phyloP scores from a whole-genome alignment of 2,797 vertebrate genomes.

The Sebastes baramenuke region DNA sequence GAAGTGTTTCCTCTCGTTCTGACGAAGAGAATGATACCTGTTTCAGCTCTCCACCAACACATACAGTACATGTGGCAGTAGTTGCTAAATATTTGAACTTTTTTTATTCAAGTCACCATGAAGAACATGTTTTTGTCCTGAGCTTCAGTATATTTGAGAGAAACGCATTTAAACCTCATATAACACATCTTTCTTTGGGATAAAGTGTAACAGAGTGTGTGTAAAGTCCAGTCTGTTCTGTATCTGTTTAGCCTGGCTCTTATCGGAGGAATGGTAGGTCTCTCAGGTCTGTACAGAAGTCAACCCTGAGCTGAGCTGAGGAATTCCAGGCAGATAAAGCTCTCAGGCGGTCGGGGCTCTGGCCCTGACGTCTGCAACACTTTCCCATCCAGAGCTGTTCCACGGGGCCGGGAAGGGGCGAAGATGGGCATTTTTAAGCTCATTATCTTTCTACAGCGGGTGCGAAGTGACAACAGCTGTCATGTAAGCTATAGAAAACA shows the following conservation, averaged over 20 bases:
- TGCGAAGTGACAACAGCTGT: slow-evolving; percentile 36
- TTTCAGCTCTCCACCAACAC: background rate
- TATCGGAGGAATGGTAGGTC: slow-evolving; percentile 60
- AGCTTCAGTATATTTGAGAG: background rate
- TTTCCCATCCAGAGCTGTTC: slow-evolving; percentile 29
- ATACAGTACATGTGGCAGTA: background rate
- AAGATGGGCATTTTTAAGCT: slow-evolving; percentile 34
- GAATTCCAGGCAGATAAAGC: slow-evolving; percentile 73
- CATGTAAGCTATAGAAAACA: slow-evolving; percentile 18
- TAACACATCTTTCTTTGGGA: background rate
- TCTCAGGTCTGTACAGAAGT: slow-evolving; percentile 52
- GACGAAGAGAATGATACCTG: no score
- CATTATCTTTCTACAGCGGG: slow-evolving; percentile 23
- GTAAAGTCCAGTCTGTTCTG: slow-evolving; percentile 28
- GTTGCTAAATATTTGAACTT: background rate
- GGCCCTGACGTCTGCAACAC: slow-evolving; percentile 20
- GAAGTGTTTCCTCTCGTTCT: no score
- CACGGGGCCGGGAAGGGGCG: background rate
- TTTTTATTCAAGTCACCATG: background rate
- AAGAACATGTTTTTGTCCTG: background rate
- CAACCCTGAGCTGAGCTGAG: slow-evolving; percentile 52
- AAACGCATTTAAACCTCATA: background rate
- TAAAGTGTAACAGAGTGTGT: background rate
- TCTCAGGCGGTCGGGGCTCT: background rate
- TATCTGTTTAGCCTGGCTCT: slow-evolving; percentile 42